Evolutionary conservation across 2,888 invertebrate genomes (phyloP).

Genomic region (Neoitamus cyanurus): DNA sequence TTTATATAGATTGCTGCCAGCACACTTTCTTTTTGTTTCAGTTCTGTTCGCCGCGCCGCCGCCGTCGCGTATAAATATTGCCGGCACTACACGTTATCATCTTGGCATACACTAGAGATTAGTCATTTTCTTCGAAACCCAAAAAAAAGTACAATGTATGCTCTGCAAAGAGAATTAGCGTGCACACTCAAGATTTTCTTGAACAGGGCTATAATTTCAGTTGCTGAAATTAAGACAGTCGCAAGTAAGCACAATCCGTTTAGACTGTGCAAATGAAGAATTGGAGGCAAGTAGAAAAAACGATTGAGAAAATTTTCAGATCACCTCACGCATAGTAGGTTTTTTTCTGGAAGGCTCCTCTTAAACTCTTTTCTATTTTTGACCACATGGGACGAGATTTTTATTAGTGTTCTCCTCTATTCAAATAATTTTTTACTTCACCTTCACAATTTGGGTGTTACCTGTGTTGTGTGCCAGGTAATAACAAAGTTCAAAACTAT

Average conservation of each 20-base stretch:
- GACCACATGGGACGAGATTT: background rate
- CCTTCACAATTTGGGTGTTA: background rate
- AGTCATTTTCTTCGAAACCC: background rate
- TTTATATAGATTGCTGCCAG: background rate
- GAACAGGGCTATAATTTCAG: background rate
- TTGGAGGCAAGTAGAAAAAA: background rate
- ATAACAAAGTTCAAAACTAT: background rate
- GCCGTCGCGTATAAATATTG: background rate
- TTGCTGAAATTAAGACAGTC: background rate
- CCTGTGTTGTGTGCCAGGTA: background rate
- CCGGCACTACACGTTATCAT: background rate
- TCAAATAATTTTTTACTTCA: background rate
- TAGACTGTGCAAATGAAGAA: background rate
- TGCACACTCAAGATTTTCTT: background rate
- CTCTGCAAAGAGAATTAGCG: background rate
- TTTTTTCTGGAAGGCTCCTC: background rate
- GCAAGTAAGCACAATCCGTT: background rate
- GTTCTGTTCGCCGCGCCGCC: background rate
- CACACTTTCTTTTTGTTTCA: background rate
- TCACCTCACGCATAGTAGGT: background rate
- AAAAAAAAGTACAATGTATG: background rate
- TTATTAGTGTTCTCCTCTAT: background rate
- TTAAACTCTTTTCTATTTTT: background rate
- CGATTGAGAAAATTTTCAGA: background rate
- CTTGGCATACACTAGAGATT: slow-evolving; percentile 4